phyloP scores from a whole-genome alignment of 2,113 vertebrate genomes.

The Butorides virescens region DNA sequence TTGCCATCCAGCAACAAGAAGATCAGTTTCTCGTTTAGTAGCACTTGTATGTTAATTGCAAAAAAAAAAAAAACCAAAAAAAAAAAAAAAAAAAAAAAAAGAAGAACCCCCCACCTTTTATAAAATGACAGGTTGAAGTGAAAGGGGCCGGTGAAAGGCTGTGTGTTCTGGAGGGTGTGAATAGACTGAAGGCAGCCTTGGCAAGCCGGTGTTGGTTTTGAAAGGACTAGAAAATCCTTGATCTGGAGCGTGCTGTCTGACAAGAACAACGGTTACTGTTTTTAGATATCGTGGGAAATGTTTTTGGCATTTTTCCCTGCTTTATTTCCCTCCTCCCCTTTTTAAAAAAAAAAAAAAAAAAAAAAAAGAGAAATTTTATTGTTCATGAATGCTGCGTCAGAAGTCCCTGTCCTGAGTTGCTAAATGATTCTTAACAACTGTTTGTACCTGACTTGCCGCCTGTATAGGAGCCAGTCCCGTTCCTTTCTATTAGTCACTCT shows the following conservation, averaged over 20 bases:
- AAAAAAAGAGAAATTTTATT: conserved; percentile 51
- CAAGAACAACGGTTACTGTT: conserved; percentile 71
- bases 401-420: conserved; percentile 59
- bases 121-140: neutral
- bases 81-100: neutral
- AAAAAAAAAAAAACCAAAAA: conserved; percentile 18
- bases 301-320: conserved; percentile 72
- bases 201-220: conserved; percentile 44
- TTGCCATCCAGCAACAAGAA: conserved; percentile 45
- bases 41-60: conserved; percentile 75
- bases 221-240: conserved; percentile 48
- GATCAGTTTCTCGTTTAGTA: conserved; percentile 61
- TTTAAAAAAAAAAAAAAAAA: conserved; percentile 38
- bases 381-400: conserved; percentile 50
- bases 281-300: conserved; percentile 75
- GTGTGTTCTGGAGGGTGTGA: conserved; percentile 41
- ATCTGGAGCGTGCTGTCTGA: conserved; percentile 69
- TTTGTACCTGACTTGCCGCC: conserved; percentile 69
- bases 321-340: conserved; percentile 47
- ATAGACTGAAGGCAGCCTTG: conserved; percentile 45
- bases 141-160: conserved; percentile 8
- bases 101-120: neutral
- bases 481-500: conserved; percentile 72
- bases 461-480: conserved; percentile 70
- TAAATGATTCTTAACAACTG: conserved; percentile 59